Evolutionary conservation across 1,140 invertebrate genomes (phyloP).

Genomic region (Maconellicoccus hirsutus): DNA sequence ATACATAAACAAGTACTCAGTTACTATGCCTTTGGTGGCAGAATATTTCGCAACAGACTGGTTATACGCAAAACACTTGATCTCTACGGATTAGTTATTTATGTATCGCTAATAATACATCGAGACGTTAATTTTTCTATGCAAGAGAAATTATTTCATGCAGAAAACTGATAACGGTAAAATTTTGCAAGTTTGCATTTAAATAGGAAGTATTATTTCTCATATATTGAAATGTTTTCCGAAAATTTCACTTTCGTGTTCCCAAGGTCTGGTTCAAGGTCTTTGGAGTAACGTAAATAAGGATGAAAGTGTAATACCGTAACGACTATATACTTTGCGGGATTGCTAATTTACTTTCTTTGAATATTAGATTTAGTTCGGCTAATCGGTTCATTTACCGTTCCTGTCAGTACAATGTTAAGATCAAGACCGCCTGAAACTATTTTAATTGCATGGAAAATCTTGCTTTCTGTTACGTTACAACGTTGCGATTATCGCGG

Average conservation of each 20-base stretch:
- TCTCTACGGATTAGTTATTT: too few species aligned
- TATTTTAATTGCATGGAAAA: not conserved
- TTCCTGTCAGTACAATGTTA: not conserved
- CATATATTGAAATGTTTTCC: not conserved
- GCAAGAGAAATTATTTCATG: not conserved
- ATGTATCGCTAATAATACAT: too few species aligned
- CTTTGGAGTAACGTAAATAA: not conserved
- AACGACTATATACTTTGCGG: not conserved
- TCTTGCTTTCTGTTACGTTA: not conserved
- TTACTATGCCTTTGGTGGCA: too few species aligned
- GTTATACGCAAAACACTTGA: too few species aligned
- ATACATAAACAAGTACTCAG: too few species aligned
- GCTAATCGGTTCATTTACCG: constrained; percentile 2
- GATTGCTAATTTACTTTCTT: not conserved
- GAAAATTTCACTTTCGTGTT: constrained; percentile 5
- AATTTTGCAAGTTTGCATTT: not conserved
- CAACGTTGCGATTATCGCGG: not conserved
- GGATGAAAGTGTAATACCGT: constrained; percentile 3
- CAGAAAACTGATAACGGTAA: not conserved
- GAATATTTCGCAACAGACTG: too few species aligned
- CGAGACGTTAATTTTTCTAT: too few species aligned
- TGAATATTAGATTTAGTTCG: not conserved
- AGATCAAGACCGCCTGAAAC: not conserved
- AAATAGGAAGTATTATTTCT: not conserved
- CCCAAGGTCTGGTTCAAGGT: constrained; percentile 6